These are phyloP conservation scores for Lissonota sp. DNA, from an alignment of 2,888 invertebrate species.

Conservation along the genomic window DNA sequence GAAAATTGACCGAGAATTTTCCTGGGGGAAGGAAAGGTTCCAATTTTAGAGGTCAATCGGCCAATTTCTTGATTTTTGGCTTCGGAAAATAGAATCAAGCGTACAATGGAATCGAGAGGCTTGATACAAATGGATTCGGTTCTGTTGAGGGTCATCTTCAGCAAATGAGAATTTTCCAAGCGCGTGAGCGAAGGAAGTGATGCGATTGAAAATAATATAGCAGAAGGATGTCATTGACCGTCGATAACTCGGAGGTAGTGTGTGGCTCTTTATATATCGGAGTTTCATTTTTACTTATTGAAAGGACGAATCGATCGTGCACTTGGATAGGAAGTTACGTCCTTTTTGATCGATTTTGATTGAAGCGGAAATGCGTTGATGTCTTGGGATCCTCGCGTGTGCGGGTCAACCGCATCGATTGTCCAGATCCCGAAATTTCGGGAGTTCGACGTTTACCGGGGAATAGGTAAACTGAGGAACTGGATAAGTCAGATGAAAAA, in stretches of 20 bases:
- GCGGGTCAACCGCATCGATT: background rate
- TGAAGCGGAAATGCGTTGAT: background rate
- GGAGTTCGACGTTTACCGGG: background rate
- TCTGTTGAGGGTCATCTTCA: background rate
- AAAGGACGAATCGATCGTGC: no score
- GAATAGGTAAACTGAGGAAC: background rate
- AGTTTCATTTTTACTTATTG: background rate
- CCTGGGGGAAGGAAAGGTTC: no score
- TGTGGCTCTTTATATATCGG: conserved; percentile 1
- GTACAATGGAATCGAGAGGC: conserved; percentile 4
- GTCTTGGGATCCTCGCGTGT: conserved; percentile 13
- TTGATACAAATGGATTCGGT: no score
- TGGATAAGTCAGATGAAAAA: background rate
- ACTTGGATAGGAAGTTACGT: no score
- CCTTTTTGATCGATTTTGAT: no score
- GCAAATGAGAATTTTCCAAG: conserved; percentile 27
- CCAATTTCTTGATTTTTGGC: no score
- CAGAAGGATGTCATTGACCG: conserved; percentile 62
- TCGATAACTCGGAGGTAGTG: conserved; percentile 48
- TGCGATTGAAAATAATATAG: conserved; percentile 50
- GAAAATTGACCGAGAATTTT: no score
- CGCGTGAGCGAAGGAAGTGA: conserved; percentile 28
- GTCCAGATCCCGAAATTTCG: background rate
- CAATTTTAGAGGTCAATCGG: no score
- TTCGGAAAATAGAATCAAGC: no score